phyloP scores from a whole-genome alignment of 64 coral and sea anemone species.

The Actinia equina region DNA sequence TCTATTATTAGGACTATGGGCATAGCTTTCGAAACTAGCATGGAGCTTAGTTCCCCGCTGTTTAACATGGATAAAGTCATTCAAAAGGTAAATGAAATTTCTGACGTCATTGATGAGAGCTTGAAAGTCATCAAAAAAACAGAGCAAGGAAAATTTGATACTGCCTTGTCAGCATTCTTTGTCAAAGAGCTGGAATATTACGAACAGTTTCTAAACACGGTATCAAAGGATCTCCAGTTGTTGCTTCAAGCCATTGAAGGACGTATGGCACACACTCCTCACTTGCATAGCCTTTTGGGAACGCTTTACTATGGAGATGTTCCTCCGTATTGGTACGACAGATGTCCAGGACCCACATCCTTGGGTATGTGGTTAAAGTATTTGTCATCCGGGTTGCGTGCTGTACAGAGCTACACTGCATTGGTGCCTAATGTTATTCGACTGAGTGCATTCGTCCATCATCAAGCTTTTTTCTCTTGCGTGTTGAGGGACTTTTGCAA shows the following conservation, averaged over 20 bases:
- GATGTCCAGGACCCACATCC: background rate
- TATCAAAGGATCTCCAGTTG: constrained; percentile 8
- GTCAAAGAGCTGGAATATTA: constrained; percentile 25
- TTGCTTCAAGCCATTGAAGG: constrained; percentile 16
- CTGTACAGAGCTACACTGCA: background rate
- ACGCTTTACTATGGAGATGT: background rate
- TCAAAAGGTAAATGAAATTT: background rate
- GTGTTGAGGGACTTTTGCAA: constrained; percentile 31
- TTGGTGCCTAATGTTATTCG: background rate
- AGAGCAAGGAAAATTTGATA: background rate
- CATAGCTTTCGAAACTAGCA: background rate
- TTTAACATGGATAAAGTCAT: background rate
- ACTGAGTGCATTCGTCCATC: constrained; percentile 37
- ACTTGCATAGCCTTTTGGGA: constrained; percentile 13
- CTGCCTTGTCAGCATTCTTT: constrained; percentile 22
- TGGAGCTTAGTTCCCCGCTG: background rate
- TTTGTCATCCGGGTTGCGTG: background rate
- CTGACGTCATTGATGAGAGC: constrained; percentile 8
- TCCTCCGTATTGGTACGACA: constrained; percentile 4
- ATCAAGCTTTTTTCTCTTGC: constrained; percentile 38
- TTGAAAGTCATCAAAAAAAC: background rate
- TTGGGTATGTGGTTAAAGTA: background rate
- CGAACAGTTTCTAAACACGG: background rate
- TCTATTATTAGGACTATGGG: background rate
- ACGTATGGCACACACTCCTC: constrained; percentile 16